Evolutionary conservation across 2,888 invertebrate species (phyloP), one percentile per base, ranked within the genome.

Genomic region (Hydrotaea diabolus): DNA sequence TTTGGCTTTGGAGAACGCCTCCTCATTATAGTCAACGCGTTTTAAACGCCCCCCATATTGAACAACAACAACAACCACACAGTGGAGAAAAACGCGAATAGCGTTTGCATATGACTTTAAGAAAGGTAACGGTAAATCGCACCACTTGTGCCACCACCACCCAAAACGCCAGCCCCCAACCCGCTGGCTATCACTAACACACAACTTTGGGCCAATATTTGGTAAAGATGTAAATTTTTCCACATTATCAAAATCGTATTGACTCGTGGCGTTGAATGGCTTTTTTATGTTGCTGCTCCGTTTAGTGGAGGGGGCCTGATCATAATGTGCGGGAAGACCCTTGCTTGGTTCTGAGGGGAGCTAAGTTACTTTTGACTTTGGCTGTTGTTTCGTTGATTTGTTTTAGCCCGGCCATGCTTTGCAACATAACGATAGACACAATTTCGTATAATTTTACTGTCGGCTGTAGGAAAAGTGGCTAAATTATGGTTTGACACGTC

Each of bases 1-100:
- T 89, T 89, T 89, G 43, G 89, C 87, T 85, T 86, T 84, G 49
- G 72, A 89, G 86, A 83, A 89, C 90, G 90, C 90, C 91, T 87
- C 88, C 90, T 90, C 91, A 90, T 91, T 90, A 90, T 86, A 88
- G 86, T 87, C 89, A 89, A 90, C 90, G 90, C 90, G 87, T 88
- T 88, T 85, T 80, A 77, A 87, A 87, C 89, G 89, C 89, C 89
- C 88, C 87, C 87, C 80, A 43, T 71, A 82, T 80, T 77, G 76
- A 76, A 59, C 72, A 31, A 69, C 17, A 57, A 75, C 77, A 62
- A n/a, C n/a, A n/a, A n/a, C 17, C 23, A 31, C 21, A 26, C 17
- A 36, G 21, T 21, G 43, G 39, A 55, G 74, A 55, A 53, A 71
- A 69, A 39, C 62, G 36, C 69, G 43, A 43, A 73, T 17, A 39